Base-by-base conservation (phyloP, 2,888 invertebrate species). In the Drosophila buzzatii region DNA sequence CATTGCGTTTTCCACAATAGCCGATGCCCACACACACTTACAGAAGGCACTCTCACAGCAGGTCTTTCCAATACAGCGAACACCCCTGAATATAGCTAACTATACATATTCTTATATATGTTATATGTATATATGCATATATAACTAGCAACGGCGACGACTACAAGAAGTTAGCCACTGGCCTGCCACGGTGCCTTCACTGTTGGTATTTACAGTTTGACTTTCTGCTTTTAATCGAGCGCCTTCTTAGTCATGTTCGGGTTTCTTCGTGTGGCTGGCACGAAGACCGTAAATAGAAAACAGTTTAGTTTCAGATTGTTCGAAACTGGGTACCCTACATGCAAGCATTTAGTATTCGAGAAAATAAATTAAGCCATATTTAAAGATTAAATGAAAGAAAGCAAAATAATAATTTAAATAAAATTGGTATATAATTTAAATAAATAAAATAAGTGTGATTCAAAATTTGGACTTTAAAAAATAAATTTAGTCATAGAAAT, bases 1-100 rank as follows among this genome's bases (percentile, higher is more conserved):
- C 86, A 86, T 81, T 88, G 78, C 80, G 82, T 84, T 84, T 85
- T 85, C 80, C 85, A 73, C 62, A 55, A 55, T 69, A 69, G 45
- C 31, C 45, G 10, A 47, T 33, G 60, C 33, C 42, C 37, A 31
- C 65, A 45, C 47, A 62, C 16, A 69, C 58, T 41, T 33, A 27
- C 41, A 53, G 16, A 45, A 23, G 23, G 27, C 27, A 27, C 27
- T 27, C 27, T 27, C 27, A 27, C 27, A 27, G 16, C 39, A 41
- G 39, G 18, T 8, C 31, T 42, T 27, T 18, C 41, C 41, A 45
- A 42, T 18, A 23, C 41, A 62, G 47, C 35, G 60, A 59, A 37
- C 60, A 31, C 35, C 66, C 63, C 60, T 31, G 39, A 5, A 53
- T 53, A 53, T 18, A 20, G 18, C 8, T 35, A 35, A 3, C 33